Base-by-base conservation (phyloP, 2,888 invertebrate species). In the Trichogramma dendrolimi region DNA sequence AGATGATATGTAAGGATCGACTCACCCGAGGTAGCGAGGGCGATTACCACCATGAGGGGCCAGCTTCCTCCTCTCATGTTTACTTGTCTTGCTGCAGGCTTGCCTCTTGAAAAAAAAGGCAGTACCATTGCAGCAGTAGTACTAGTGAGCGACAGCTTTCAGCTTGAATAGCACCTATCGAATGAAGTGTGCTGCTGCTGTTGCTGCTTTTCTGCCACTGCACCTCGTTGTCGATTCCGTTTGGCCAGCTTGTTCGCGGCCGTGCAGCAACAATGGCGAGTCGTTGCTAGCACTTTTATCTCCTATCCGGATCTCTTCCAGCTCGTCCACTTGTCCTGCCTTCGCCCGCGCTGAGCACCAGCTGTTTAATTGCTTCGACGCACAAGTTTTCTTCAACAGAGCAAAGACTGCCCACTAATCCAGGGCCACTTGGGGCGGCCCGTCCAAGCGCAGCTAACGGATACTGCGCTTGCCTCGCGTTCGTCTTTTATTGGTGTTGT, bases 21-120 rank as follows among this genome's bases (percentile, higher is more conserved):
- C 78, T 79, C 69, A 79, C 79, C 78, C 69, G 75, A 75, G 68
- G 76, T 73, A 75, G 78, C 77, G 71, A 79, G 76, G 77, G 77
- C 79, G 74, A 79, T 76, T 69, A 76, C 78, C 75, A 77, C 78
- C 73, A 78, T 73, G 70, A 79, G 73, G 69, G 75, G 74, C 77
- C 77, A 78, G 68, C 73, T 74, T 65, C 68, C 69, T 57, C 63
- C 63, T 76, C 71, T 75, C 78, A 78, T 78, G 73, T 78, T 65
- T 57, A 44, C 61, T 42, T 51, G 40, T 63, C 60, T 62, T 50
- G 44, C 51, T 50, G n/a, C 14, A 14, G 14, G 14, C 14, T 14
- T 14, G 14, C 14, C 14, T 14, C 14, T 14, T 14, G 14, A 14
- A 14, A 14, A 14, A 14, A 14, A 14, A 14, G 14, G 14, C 14